Evolutionary conservation across 1,140 invertebrate genomes (phyloP).

Genomic region (Varroa destructor): DNA sequence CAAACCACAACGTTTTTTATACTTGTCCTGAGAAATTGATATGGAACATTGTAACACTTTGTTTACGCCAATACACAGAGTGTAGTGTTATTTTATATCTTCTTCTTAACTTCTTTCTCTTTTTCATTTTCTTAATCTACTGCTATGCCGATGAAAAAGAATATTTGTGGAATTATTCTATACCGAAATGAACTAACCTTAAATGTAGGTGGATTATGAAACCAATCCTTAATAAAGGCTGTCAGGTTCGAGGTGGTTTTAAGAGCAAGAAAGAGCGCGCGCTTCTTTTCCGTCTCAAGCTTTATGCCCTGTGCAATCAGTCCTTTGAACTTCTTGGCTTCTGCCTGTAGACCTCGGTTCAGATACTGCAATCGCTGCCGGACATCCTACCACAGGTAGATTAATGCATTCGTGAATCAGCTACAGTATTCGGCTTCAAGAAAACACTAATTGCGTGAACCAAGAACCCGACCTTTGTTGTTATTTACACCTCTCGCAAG

Average conservation of each 20-base stretch:
- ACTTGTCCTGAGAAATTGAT: too few species aligned
- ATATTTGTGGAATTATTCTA: conserved; percentile 30
- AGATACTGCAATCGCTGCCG: conserved; percentile 63
- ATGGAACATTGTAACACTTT: too few species aligned
- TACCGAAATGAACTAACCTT: conserved; percentile 47
- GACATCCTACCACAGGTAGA: conserved; percentile 6
- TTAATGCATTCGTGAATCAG: not conserved
- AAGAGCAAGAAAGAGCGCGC: conserved; percentile 51
- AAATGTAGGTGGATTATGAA: conserved; percentile 80
- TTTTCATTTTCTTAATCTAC: not conserved
- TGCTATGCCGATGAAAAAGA: too few species aligned
- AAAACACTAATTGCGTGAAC: too few species aligned
- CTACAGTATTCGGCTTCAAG: not conserved
- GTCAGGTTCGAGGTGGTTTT: conserved; percentile 87
- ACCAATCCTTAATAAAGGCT: conserved; percentile 79
- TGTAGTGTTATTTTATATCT: not conserved
- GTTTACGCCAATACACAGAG: not conserved
- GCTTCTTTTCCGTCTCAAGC: conserved; percentile 67
- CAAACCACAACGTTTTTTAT: too few species aligned
- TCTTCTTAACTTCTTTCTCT: not conserved
- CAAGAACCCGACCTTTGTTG: too few species aligned
- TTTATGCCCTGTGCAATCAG: conserved; percentile 47
- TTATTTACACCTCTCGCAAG: too few species aligned
- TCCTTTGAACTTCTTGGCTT: conserved; percentile 70
- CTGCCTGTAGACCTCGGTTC: conserved; percentile 75